Evolutionary conservation across 1,140 invertebrate species (phyloP).

Genomic region (Harlomillsia oculata): DNA sequence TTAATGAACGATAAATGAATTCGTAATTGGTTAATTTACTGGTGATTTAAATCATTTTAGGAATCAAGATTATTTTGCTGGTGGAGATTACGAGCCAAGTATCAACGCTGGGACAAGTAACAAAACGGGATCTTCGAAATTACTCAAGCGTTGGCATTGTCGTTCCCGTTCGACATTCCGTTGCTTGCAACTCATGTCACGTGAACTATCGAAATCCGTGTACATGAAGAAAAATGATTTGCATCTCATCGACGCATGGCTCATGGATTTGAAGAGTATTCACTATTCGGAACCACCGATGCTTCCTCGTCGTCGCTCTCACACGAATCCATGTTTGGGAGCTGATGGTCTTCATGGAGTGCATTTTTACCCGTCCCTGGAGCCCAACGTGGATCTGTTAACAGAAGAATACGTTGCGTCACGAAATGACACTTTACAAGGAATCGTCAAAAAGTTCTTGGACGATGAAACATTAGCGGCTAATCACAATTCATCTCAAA

Average conservation of each 20-base stretch:
- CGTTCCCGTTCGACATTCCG: constrained; percentile 36
- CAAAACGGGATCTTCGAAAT: constrained; percentile 30
- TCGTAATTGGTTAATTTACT: no score
- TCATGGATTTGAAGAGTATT: constrained; percentile 35
- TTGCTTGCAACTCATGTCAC: constrained; percentile 35
- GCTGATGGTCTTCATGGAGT: constrained; percentile 38
- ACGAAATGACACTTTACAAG: constrained; percentile 30
- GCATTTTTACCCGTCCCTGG: constrained; percentile 36
- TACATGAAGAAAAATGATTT: constrained; percentile 35
- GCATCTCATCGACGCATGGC: constrained; percentile 36
- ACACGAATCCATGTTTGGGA: constrained; percentile 37
- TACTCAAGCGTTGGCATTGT: constrained; percentile 37
- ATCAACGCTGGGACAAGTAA: constrained; percentile 3
- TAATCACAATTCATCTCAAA: neutral
- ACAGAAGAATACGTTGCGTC: constrained; percentile 25
- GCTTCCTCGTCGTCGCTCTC: constrained; percentile 35
- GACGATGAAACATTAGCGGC: neutral
- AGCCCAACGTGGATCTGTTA: constrained; percentile 22
- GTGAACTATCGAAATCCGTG: constrained; percentile 34
- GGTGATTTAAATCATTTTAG: no score
- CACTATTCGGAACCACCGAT: constrained; percentile 38
- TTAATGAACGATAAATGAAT: no score
- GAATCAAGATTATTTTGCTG: constrained; percentile 29
- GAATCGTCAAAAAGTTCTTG: constrained; percentile 11
- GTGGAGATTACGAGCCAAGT: constrained; percentile 21